Base-by-base conservation (phyloP, 2,113 vertebrate species). In the Daphoenositta chrysoptera region DNA sequence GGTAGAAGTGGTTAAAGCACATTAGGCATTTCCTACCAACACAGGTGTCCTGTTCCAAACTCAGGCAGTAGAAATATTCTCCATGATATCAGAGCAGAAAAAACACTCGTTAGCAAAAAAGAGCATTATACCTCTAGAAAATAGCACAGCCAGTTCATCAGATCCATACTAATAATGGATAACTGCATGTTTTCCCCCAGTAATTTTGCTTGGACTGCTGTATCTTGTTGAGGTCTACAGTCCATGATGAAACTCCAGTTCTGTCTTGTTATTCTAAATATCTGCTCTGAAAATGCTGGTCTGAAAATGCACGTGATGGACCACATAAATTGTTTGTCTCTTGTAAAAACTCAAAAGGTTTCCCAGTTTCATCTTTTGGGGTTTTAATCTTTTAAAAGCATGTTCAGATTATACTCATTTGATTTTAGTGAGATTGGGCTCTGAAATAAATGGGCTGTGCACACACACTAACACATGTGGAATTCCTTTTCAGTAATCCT, bases 381-480 rank as follows among this genome's bases (percentile, higher is more conserved):
- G 95, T 95, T 98, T 97, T 98, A 98, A 98, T 98, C 98, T 98
- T 98, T 98, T 98, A 98, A 98, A 98, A 98, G 98, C 98, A 97
- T 95, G 95, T 98, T 98, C 97, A 96, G 97, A 97, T 98, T 97
- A 97, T 94, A 96, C 87, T 97, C 53, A 98, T 97, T 98, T 97
- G 94, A 98, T 96, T 98, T 97, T 96, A 94, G 97, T 21, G 77
- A 95, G 96, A 91, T 87, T 97, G 94, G 94, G 82, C 94, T 97
- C 95, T 96, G 83, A 98, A 98, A 97, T 97, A 97, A 97, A 98
- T 96, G 96, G 91, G 94, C 95, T 96, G 94, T 69, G 90, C 48
- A 50, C 93, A 97, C 97, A 98, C 98, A 95, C 96, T 97, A 90
- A 94, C 98, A 98, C 98, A 98, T 98, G 98, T 98, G 98, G 98